A percentile compares a stretch with the other conserved stretches of the same genome.
phyloP scores from a whole-genome alignment of 2,113 vertebrate genomes.

The Pristiophorus japonicus region DNA sequence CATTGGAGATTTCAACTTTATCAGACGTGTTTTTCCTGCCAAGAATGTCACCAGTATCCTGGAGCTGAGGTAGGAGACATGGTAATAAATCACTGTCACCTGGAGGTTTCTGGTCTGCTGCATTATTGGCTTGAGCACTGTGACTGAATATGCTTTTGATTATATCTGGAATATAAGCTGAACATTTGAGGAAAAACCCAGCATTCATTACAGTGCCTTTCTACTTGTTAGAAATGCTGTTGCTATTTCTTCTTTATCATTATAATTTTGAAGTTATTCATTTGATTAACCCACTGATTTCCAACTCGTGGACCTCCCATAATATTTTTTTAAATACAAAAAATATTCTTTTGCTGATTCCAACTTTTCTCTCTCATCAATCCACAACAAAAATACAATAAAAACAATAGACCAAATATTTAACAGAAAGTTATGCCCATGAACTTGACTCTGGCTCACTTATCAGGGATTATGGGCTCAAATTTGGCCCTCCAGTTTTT shows the following conservation, averaged over 20 bases:
- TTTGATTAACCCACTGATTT: neutral
- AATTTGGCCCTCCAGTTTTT: too few relatives aligned
- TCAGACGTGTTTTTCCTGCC: conserved; percentile 89
- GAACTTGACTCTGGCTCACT: neutral
- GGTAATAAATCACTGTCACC: neutral
- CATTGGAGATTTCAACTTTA: conserved; percentile 94
- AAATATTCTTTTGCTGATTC: neutral
- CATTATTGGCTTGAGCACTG: neutral
- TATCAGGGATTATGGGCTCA: too few relatives aligned
- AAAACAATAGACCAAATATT: neutral
- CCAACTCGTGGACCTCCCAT: neutral
- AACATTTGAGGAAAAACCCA: too few relatives aligned
- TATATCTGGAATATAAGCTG: neutral
- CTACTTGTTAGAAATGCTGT: neutral
- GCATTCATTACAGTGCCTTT: neutral
- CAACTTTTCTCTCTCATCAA: neutral
- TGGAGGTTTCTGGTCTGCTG: neutral
- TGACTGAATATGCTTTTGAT: neutral
- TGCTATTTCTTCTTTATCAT: neutral
- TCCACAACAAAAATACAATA: neutral
- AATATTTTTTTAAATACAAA: neutral
- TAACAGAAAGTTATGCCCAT: too few relatives aligned
- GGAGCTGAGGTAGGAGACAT: conserved; percentile 77
- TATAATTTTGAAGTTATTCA: neutral
- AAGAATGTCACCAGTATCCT: conserved; percentile 93